Conservation (phyloP, 1,140 invertebrate genomes). For the Drosophila sp. region DNA sequence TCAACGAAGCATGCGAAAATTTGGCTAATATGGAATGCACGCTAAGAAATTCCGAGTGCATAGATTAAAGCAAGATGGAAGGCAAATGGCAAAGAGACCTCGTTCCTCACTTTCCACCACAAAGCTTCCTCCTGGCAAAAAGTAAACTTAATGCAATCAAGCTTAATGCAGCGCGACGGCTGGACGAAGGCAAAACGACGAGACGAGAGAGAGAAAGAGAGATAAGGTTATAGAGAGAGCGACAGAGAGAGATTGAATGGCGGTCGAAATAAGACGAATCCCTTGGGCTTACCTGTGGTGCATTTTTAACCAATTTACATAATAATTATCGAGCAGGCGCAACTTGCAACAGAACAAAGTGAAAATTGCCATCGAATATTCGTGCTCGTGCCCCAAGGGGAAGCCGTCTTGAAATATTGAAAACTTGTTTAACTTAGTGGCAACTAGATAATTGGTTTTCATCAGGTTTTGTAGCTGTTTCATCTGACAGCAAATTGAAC, state of each 20-base stretch:
- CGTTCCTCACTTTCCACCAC: not conserved
- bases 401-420: constrained; percentile 63
- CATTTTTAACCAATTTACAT: constrained; percentile 82
- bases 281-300: constrained; percentile 77
- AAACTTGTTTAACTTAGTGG: constrained; percentile 64
- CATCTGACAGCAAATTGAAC: constrained; percentile 15
- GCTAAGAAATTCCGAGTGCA: constrained; percentile 79
- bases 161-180: constrained; percentile 78
- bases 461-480: constrained; percentile 18
- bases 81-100: constrained; percentile 21
- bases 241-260: not conserved
- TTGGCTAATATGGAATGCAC: constrained; percentile 78
- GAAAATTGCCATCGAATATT: constrained; percentile 31
- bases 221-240: not conserved
- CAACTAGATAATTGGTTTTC: constrained; percentile 49
- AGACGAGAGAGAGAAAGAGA: constrained; percentile 20
- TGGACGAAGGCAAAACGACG: constrained; percentile 57
- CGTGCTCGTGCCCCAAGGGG: constrained; percentile 15
- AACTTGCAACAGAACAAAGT: constrained; percentile 20
- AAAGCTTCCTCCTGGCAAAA: constrained; percentile 31
- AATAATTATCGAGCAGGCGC: constrained; percentile 74
- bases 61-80: constrained; percentile 69
- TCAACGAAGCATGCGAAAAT: constrained; percentile 76
- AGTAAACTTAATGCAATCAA: constrained; percentile 82
- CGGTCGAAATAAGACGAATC: constrained; percentile 67